Evolutionary conservation across 2,888 invertebrate genomes (phyloP).

Genomic region (Hipparchia sbordonii): DNA sequence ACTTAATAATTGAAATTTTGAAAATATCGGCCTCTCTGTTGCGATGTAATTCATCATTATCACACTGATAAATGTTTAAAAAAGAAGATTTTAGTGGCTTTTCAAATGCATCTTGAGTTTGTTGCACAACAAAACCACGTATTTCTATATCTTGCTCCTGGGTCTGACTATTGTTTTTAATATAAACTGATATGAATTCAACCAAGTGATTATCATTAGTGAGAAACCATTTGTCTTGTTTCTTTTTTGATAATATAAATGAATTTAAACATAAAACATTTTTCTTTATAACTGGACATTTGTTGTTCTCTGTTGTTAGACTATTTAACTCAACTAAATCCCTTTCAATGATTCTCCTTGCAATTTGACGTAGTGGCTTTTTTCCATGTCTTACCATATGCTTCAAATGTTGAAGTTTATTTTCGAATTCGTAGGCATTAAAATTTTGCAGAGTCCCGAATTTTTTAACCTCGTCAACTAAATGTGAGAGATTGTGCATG

Average conservation of each 20-base stretch:
- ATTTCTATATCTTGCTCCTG: slow-evolving; percentile 31
- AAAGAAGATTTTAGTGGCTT: slow-evolving; percentile 34
- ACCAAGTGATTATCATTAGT: slow-evolving; percentile 28
- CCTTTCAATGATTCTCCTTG: slow-evolving; percentile 12
- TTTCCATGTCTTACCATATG: slow-evolving; percentile 14
- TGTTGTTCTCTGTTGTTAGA: slow-evolving; percentile 11
- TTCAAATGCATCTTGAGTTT: slow-evolving; percentile 32
- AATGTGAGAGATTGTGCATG: slow-evolving; percentile 36
- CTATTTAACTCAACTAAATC: slow-evolving; percentile 15
- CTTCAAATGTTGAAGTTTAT: slow-evolving; percentile 8
- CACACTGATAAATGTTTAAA: slow-evolving; percentile 34
- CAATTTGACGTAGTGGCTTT: slow-evolving; percentile 10
- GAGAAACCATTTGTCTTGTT: slow-evolving; percentile 36
- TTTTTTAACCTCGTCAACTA: slow-evolving; percentile 14
- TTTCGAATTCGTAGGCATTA: slow-evolving; percentile 17
- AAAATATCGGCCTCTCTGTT: slow-evolving; percentile 8
- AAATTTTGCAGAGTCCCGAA: slow-evolving; percentile 14
- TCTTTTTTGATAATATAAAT: slow-evolving; percentile 20
- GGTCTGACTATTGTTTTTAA: slow-evolving; percentile 19
- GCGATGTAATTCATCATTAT: slow-evolving; percentile 15
- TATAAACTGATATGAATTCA: slow-evolving; percentile 22
- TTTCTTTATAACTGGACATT: slow-evolving; percentile 21
- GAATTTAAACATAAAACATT: slow-evolving; percentile 9
- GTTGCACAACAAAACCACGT: slow-evolving; percentile 25
- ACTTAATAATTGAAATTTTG: slow-evolving; percentile 12